These are phyloP conservation scores for Pseudomugil gertrudae DNA, from an alignment of 2,797 vertebrate species.

Conservation along the genomic window DNA sequence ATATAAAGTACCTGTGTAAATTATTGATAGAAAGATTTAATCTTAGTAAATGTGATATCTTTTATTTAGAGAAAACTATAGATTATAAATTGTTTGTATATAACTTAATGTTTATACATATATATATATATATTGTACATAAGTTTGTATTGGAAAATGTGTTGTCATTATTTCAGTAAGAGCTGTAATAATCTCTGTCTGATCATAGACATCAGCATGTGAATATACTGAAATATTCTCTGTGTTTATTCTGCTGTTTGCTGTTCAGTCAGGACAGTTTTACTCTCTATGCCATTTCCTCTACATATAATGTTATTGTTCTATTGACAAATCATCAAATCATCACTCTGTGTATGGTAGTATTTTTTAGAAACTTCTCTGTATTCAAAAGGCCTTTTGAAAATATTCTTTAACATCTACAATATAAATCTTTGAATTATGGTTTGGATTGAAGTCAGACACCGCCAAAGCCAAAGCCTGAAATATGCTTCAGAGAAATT, in stretches of 20 bases:
- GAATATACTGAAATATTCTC: not conserved
- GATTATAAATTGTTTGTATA: not conserved
- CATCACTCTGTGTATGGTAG: not conserved
- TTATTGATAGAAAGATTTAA: not conserved
- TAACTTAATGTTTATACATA: not conserved
- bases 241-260: not conserved
- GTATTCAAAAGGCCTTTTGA: slow-evolving; percentile 17
- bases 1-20: not conserved
- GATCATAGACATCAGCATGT: not conserved
- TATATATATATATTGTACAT: not conserved
- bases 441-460: slow-evolving; percentile 24
- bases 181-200: no score
- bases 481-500: slow-evolving; percentile 14
- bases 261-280: not conserved
- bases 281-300: not conserved
- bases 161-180: no score
- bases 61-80: not conserved
- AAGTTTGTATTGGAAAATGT: not conserved
- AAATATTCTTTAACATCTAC: slow-evolving; percentile 26
- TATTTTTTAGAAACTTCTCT: slow-evolving; percentile 1
- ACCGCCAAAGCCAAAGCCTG: not conserved
- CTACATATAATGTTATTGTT: not conserved
- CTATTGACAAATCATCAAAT: not conserved
- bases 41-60: not conserved
- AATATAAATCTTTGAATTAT: slow-evolving; percentile 34